Percentiles rank a stretch among this genome's conserved stretches.
Conservation (phyloP, 2,888 invertebrate genomes). For the Tenthredo scrophulariae region DNA sequence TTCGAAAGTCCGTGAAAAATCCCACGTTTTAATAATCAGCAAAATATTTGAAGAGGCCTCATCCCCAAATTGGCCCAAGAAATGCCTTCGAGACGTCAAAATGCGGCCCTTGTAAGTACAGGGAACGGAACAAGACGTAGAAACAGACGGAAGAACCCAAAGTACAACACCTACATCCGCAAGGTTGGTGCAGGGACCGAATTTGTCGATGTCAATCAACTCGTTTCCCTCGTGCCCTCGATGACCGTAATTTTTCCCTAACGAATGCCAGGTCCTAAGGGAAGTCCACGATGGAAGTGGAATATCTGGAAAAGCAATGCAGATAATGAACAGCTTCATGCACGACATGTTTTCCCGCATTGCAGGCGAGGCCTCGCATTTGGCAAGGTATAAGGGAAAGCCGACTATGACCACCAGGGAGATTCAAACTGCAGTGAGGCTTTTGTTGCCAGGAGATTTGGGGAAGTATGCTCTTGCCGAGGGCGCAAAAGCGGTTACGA, state of each 20-base stretch:
- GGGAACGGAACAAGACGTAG: neutral
- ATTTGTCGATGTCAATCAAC: neutral
- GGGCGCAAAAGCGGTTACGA: conserved; percentile 38
- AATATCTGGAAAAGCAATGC: neutral
- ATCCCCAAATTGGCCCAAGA: neutral
- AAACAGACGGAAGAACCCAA: neutral
- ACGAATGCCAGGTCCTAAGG: conserved; percentile 11
- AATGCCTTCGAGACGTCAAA: conserved; percentile 19
- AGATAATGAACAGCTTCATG: conserved; percentile 50
- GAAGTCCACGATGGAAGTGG: conserved; percentile 12
- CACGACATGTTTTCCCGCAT: conserved; percentile 42
- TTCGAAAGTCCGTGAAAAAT: conserved; percentile 4
- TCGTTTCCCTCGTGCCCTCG: neutral
- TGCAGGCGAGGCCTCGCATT: conserved; percentile 28
- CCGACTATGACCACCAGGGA: conserved; percentile 33
- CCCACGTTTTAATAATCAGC: neutral
- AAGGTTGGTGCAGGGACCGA: neutral
- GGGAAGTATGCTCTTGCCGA: conserved; percentile 28
- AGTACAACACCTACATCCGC: conserved; percentile 35
- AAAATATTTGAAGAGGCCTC: neutral
- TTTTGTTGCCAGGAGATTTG: conserved; percentile 45
- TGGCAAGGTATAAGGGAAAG: conserved; percentile 38
- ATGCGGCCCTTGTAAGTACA: neutral
- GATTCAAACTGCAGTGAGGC: conserved; percentile 35
- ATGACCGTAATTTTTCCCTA: neutral